These are phyloP conservation scores for Andrena dorsata DNA, from an alignment of 2,888 invertebrate species.

Conservation along the genomic window DNA sequence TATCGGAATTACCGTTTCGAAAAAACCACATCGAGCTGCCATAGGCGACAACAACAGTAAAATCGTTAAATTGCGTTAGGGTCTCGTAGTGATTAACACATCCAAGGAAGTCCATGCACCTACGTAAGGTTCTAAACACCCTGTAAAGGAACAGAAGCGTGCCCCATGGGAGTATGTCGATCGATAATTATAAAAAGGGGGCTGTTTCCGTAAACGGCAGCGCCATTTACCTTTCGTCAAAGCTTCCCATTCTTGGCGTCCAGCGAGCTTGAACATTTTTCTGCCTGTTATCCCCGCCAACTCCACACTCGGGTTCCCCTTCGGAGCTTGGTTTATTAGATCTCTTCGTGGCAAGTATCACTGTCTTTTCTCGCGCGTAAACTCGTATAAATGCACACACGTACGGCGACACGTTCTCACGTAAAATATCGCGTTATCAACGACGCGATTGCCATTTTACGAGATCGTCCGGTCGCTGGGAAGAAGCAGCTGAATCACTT, in stretches of 20 bases:
- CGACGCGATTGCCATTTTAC: neutral
- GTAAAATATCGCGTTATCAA: slow-evolving; percentile 7
- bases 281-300: slow-evolving; percentile 53
- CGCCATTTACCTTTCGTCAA: slow-evolving; percentile 81
- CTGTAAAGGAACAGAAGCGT: slow-evolving; percentile 9
- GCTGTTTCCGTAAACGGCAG: slow-evolving; percentile 35
- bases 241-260: slow-evolving; percentile 80
- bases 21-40: too few relatives aligned
- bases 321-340: slow-evolving; percentile 22
- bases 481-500: slow-evolving; percentile 19
- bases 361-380: slow-evolving; percentile 14
- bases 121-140: neutral
- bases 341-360: slow-evolving; percentile 36
- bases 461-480: neutral
- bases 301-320: slow-evolving; percentile 27
- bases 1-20: too few relatives aligned
- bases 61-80: neutral
- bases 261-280: slow-evolving; percentile 81
- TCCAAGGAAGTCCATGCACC: slow-evolving; percentile 2
- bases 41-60: neutral
- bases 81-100: neutral
- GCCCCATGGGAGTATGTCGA: slow-evolving; percentile 4
- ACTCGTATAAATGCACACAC: neutral
- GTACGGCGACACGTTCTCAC: neutral
- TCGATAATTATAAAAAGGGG: slow-evolving; percentile 7